Evolutionary conservation across 2,113 vertebrate species (phyloP), one percentile per base, ranked within the genome.

Genomic region (Podiceps cristatus): DNA sequence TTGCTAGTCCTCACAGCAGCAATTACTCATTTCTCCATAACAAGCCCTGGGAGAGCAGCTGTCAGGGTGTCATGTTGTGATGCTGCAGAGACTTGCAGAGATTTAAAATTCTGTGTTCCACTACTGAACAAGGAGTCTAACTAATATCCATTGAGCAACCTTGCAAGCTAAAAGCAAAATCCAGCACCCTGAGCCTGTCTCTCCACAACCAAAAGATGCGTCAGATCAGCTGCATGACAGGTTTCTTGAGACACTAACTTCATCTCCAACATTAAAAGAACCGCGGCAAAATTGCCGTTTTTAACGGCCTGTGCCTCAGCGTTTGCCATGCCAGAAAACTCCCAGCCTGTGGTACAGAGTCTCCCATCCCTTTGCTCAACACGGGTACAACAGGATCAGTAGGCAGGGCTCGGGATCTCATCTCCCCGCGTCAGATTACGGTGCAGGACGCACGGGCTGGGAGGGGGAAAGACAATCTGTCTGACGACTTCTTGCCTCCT

Each of bases 351-450:
- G 24, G 45, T 35, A n/a, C 47, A 5, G 27, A 67, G 47, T 37
- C 28, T 60, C 28, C 71, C 52, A 77, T 25, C 13, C 18, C 25
- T 33, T 10, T 13, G 15, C n/a, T 28, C 49, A 44, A 9, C 13
- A 3, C 5, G 1, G 19, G 18, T 8, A 28, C 25, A 27, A 5
- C 10, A 37, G 9, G 13, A 45, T 3, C 11, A 20, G 42, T 35
- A 9, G 5, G 20, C 18, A 49, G 25, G 11, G 33, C 45, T 84
- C 40, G 8, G 27, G 6, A 25, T 27, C 37, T 27, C 55, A 27
- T 47, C 45, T 67, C 35, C 25, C 28, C 0, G 1, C 7, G 1
- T 2, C 27, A 11, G 3, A 28, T 49, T 6, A 29, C 1, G 1
- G n/a, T 0, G 69, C 29, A 13, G 33, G 42, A n/a, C 5, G 1